These are phyloP conservation scores for Cenopis cana DNA, from an alignment of 2,888 invertebrate species.

Conservation along the genomic window DNA sequence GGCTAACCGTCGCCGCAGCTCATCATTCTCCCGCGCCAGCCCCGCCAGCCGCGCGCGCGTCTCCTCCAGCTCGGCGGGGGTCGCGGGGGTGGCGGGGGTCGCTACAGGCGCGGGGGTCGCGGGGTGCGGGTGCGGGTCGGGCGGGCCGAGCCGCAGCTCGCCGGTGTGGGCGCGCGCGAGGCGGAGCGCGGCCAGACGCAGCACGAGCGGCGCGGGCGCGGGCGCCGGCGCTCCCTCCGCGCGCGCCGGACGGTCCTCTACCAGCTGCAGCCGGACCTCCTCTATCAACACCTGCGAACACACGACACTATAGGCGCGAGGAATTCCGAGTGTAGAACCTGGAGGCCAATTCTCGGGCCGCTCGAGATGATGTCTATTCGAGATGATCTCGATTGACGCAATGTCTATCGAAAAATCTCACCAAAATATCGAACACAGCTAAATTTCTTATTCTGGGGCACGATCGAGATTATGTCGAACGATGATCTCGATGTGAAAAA, in stretches of 20 bases:
- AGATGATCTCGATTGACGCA: too few species aligned
- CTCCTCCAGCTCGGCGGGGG: constrained; percentile 74
- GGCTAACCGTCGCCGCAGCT: constrained; percentile 75
- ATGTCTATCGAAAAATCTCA: too few species aligned
- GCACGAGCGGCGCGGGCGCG: constrained; percentile 91
- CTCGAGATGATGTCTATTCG: too few species aligned
- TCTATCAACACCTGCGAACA: constrained; percentile 87
- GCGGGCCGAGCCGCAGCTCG: constrained; percentile 89
- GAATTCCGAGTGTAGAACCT: too few species aligned
- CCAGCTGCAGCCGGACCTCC: constrained; percentile 90
- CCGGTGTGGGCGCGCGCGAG: constrained; percentile 90
- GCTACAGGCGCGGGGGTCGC: too few species aligned
- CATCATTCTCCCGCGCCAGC: constrained; percentile 78
- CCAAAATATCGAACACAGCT: too few species aligned
- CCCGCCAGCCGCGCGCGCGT: constrained; percentile 70
- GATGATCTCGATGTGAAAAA: too few species aligned
- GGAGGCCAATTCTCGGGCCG: too few species aligned
- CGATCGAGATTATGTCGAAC: too few species aligned
- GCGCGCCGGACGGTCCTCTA: constrained; percentile 93
- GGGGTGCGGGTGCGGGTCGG: constrained; percentile 53
- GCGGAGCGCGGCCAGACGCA: constrained; percentile 89
- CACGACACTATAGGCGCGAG: background rate
- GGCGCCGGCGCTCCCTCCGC: constrained; percentile 89
- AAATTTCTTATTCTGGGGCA: too few species aligned
- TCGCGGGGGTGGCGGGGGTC: constrained; percentile 63